These are phyloP conservation scores for Aleadryas rufinucha DNA, from an alignment of 2,113 vertebrate species.

Conservation along the genomic window DNA sequence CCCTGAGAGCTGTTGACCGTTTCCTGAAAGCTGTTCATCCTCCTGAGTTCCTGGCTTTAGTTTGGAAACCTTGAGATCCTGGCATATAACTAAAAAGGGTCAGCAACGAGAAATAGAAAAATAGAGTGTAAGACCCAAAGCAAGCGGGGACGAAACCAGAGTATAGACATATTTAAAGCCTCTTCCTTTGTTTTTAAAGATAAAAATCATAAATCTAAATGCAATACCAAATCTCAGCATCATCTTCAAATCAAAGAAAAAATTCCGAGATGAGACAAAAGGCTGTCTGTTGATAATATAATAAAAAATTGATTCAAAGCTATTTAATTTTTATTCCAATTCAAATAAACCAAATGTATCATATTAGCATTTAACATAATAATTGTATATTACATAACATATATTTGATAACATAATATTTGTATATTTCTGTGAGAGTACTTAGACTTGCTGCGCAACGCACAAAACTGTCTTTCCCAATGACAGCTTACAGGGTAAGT, in stretches of 20 bases:
- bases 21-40: conserved; percentile 33
- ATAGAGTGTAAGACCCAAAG: not conserved
- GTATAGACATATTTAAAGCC: not conserved
- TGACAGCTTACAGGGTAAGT: not conserved
- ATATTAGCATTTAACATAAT: not conserved
- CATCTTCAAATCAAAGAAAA: not conserved
- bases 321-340: not conserved
- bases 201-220: not conserved
- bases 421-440: not conserved
- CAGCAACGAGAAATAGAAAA: not conserved
- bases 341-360: not conserved
- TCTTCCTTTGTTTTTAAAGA: not conserved
- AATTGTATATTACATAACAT: not conserved
- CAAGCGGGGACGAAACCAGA: accelerated
- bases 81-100: not conserved
- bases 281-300: not conserved
- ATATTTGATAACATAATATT: not conserved
- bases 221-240: not conserved
- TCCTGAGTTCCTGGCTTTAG: conserved; percentile 13
- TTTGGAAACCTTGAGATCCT: conserved; percentile 3
- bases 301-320: not conserved
- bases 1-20: conserved; percentile 10
- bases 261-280: not conserved
- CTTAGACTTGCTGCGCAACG: not conserved
- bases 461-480: not conserved